These are phyloP conservation scores for Conus betulinus DNA, from an alignment of 1,140 invertebrate genomes.

Conservation along the genomic window DNA sequence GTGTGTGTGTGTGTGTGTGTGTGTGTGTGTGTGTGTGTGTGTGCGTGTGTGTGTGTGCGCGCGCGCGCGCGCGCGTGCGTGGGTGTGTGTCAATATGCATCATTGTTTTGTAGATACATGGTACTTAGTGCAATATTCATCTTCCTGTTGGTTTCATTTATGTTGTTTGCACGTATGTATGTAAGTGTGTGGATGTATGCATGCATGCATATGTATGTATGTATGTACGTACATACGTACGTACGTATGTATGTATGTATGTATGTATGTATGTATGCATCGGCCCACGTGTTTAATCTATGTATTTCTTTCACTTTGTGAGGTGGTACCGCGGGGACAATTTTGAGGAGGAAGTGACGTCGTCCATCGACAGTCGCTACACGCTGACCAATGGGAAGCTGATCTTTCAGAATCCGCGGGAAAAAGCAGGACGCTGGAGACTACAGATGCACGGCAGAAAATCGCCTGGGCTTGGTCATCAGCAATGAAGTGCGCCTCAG, in stretches of 20 bases:
- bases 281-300: too few relatives aligned
- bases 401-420: conserved; percentile 88
- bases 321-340: conserved; percentile 82
- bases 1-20: too few relatives aligned
- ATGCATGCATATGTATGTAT: neutral
- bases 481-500: conserved; percentile 91
- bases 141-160: too few relatives aligned
- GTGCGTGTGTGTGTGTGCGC: too few relatives aligned
- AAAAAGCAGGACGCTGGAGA: conserved; percentile 84
- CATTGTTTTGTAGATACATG: too few relatives aligned
- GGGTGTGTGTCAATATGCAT: too few relatives aligned
- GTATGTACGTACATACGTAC: neutral
- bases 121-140: too few relatives aligned
- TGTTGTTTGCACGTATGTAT: neutral
- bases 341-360: conserved; percentile 43
- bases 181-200: neutral
- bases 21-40: too few relatives aligned
- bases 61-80: too few relatives aligned
- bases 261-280: too few relatives aligned
- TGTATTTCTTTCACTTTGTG: neutral
- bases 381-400: conserved; percentile 94
- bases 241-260: neutral
- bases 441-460: conserved; percentile 93
- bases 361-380: conserved; percentile 81
- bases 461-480: conserved; percentile 92